These are phyloP conservation scores for Galbula dea DNA, from an alignment of 2,113 vertebrate species.

Conservation along the genomic window DNA sequence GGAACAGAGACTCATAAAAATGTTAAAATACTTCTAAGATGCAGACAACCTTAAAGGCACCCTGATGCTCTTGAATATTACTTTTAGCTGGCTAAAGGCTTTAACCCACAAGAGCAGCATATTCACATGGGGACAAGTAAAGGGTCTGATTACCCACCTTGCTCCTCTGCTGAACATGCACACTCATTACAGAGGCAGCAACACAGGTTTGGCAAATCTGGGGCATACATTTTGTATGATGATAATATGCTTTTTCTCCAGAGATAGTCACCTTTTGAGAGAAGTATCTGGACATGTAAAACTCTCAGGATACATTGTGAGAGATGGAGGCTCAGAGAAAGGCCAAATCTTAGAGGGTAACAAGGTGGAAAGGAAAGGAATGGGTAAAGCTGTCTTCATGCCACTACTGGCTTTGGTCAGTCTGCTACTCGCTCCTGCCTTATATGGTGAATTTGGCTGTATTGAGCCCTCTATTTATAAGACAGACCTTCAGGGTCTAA, in stretches of 20 bases:
- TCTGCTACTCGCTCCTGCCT: not conserved
- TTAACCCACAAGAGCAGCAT: not conserved
- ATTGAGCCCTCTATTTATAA: not conserved
- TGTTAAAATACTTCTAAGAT: not conserved
- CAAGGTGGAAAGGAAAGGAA: not conserved
- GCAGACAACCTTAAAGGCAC: constrained; percentile 29
- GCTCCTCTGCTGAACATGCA: not conserved
- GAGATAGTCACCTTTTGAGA: not conserved
- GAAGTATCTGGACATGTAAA: not conserved
- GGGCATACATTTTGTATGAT: not conserved
- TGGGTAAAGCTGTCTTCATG: not conserved
- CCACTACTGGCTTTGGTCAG: not conserved
- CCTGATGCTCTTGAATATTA: constrained; percentile 34
- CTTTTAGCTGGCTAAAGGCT: not conserved
- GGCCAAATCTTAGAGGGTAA: not conserved
- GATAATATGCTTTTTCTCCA: not conserved
- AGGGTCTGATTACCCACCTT: not conserved
- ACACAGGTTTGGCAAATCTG: not conserved
- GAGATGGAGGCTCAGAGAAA: not conserved
- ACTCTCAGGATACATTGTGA: not conserved
- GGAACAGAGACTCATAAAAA: not conserved
- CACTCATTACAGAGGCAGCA: not conserved
- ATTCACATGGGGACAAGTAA: not conserved
- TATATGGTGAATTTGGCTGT: not conserved
- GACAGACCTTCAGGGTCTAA: not conserved